Base-by-base conservation (phyloP, 2,888 invertebrate genomes). In the Pseudanteris insignis region DNA sequence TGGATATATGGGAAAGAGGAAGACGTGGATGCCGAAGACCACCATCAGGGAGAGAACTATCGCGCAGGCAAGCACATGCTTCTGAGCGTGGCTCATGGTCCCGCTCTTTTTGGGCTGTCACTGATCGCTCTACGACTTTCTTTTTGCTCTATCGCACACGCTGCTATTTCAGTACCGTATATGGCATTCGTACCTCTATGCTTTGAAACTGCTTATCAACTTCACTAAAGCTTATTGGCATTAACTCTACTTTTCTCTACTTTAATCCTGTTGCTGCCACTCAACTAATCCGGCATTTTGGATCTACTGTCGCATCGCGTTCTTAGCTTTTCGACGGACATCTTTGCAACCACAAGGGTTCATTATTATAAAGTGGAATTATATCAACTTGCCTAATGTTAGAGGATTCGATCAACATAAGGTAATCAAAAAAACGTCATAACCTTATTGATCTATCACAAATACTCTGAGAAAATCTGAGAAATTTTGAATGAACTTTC, bases 1-100 rank as follows among this genome's bases (percentile, higher is more conserved):
- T 58, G 78, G 79, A 76, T 85, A 85, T 75, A 85, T 78, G 41
- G 85, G 85, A 75, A 85, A 85, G 46, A 85, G 78, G 79, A 85
- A 85, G 67, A 85, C 80, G 76, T 85, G 85, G 70, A 85, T 84
- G 71, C 84, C 82, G 62, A 84, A 82, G 69, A 85, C 84, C 67
- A 85, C 84, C 74, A 83, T 83, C 70, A 84, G 76, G 55, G 85
- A 84, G 66, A 85, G 81, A 64, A 85, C 80, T 69, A 84, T 84
- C 61, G 84, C 85, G 71, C 84, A 82, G 71, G 84, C 84, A 72
- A 85, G 81, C 74, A 85, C 80, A 75, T 85, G 84, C 77, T 84
- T 84, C 72, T 84, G 83, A 70, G 84, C 81, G 77, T 82, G 83
- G 74, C 82, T 82, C 84, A 84, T 84, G 69, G 66, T 76, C 70